Conservation (phyloP, 2,888 invertebrate genomes). For the Rugalucina vietnamica region DNA sequence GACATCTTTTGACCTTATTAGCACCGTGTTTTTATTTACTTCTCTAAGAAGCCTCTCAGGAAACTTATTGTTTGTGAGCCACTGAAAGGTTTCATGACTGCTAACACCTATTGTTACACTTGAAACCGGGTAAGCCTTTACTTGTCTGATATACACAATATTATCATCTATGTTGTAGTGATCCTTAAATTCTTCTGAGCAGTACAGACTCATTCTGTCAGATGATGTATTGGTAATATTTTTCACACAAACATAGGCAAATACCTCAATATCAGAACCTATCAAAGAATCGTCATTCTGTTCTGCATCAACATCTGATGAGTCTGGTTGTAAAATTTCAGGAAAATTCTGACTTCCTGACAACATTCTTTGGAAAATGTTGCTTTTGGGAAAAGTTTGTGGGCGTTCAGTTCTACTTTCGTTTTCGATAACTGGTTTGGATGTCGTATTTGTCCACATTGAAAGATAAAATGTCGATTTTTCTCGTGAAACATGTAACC, state of each 20-base stretch:
- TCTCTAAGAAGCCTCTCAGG: conserved; percentile 69
- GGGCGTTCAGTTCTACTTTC: conserved; percentile 26
- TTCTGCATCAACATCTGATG: conserved; percentile 45
- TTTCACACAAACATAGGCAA: conserved; percentile 31
- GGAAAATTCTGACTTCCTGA: conserved; percentile 60
- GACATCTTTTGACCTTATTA: conserved; percentile 75
- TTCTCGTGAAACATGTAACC: conserved; percentile 42
- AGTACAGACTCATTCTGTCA: conserved; percentile 29
- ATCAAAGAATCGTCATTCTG: conserved; percentile 26
- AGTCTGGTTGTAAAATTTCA: conserved; percentile 55
- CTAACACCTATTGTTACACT: conserved; percentile 74
- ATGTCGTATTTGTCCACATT: conserved; percentile 57
- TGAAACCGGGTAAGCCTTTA: conserved; percentile 69
- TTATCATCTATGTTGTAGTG: conserved; percentile 72
- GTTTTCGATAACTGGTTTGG: conserved; percentile 6
- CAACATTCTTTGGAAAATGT: conserved; percentile 60
- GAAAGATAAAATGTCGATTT: conserved; percentile 49
- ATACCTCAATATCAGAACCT: conserved; percentile 51
- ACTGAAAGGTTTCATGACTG: conserved; percentile 70
- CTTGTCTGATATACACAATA: conserved; percentile 63
- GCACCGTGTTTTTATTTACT: conserved; percentile 66
- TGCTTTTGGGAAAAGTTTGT: conserved; percentile 26
- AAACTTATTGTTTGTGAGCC: conserved; percentile 75
- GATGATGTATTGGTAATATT: not conserved
- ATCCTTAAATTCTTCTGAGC: conserved; percentile 66